A percentile compares a stretch with the other conserved stretches of the same genome.
phyloP scores from a whole-genome alignment of 1,140 invertebrate genomes.

The Bombyx mori region ASM3026992v2 NC_085115.1:13209001-13209500 shows the following conservation, averaged over 20 bases:
- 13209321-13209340: slow-evolving; percentile 95
- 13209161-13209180: slow-evolving; percentile 3
- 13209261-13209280: slow-evolving; percentile 94
- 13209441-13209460: background rate
- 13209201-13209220: slow-evolving; percentile 93
- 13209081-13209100: no score
- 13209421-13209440: background rate
- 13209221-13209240: slow-evolving; percentile 96
- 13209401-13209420: background rate
- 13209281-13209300: slow-evolving; percentile 97
- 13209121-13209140: no score
- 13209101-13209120: no score
- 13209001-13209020: no score
- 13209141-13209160: no score
- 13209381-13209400: background rate
- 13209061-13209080: no score
- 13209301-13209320: slow-evolving; percentile 90
- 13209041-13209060: no score
- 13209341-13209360: slow-evolving; percentile 97
- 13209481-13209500: no score
- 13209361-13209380: slow-evolving; percentile 40
- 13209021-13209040: no score
- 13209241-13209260: slow-evolving; percentile 92
- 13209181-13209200: slow-evolving; percentile 95
- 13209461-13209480: no score